Evolutionary conservation across 2,888 invertebrate species (phyloP).

Genomic region (Cryptosula pallasiana): DNA sequence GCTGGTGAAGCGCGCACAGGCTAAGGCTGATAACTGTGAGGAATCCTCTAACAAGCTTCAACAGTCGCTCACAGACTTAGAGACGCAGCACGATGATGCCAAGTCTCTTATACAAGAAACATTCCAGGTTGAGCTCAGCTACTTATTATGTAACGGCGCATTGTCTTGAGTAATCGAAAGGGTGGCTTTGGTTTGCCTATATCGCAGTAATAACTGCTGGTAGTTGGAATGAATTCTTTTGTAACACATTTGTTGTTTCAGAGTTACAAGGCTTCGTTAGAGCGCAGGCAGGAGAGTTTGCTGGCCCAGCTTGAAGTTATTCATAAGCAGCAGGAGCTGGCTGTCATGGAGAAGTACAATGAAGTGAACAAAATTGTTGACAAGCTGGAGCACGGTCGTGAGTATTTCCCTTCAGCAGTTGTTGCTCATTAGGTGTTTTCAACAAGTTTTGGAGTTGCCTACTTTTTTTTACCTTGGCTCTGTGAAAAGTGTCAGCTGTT

Average conservation of each 20-base stretch:
- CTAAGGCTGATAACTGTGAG: constrained; percentile 70
- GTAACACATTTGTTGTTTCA: constrained; percentile 30
- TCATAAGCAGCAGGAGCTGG: constrained; percentile 78
- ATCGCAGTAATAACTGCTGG: too few species aligned
- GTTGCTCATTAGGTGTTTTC: too few species aligned
- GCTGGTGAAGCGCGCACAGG: constrained; percentile 69
- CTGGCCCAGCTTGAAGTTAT: constrained; percentile 46
- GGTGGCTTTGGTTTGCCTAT: too few species aligned
- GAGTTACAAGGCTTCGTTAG: constrained; percentile 67
- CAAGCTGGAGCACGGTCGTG: constrained; percentile 78
- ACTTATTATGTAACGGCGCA: too few species aligned
- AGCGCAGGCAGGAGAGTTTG: constrained; percentile 68
- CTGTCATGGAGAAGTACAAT: constrained; percentile 79
- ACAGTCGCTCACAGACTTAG: constrained; percentile 75
- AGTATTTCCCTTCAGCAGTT: too few species aligned
- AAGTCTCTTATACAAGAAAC: constrained; percentile 65
- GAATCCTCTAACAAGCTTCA: constrained; percentile 71
- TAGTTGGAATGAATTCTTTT: too few species aligned
- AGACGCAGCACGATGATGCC: constrained; percentile 79
- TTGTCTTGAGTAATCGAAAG: too few species aligned
- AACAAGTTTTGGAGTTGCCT: too few species aligned
- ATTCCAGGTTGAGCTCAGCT: constrained; percentile 45
- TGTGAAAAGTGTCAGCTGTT: too few species aligned
- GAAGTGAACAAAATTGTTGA: constrained; percentile 76
- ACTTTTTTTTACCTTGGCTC: too few species aligned